phyloP scores from a whole-genome alignment of 2,113 vertebrate species.

The Thomomys bottae region DNA sequence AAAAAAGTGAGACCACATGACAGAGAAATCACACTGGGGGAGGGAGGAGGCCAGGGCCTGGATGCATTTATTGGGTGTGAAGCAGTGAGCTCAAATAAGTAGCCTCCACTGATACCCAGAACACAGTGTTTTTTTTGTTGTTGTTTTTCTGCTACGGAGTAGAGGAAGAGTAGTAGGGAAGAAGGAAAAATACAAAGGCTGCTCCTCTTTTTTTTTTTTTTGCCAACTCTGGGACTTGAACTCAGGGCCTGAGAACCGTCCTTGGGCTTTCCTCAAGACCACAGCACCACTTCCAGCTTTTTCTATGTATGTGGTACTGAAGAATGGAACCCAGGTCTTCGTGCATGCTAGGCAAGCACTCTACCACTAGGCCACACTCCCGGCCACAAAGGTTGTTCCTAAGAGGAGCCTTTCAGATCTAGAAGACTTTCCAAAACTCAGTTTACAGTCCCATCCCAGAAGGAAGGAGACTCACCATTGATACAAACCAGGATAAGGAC shows the following conservation, averaged over 20 bases:
- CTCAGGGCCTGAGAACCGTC: no score
- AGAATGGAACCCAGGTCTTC: no score
- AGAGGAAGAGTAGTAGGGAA: no score
- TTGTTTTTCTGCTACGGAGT: constrained; percentile 5
- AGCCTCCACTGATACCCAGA: background rate
- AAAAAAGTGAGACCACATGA: constrained; percentile 56
- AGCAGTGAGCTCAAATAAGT: background rate
- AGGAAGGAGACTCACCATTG: background rate
- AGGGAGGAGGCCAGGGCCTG: background rate
- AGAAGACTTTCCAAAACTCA: background rate
- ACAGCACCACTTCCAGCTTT: no score
- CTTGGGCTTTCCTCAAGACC: no score
- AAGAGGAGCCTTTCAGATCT: background rate
- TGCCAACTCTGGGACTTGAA: no score
- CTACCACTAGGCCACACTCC: no score
- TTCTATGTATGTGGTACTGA: no score
- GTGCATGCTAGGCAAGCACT: no score
- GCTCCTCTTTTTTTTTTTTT: no score
- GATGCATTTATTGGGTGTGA: background rate
- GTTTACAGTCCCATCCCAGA: background rate
- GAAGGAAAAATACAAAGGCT: no score
- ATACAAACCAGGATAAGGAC: background rate
- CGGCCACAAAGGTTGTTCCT: background rate
- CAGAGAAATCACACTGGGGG: constrained; percentile 13
- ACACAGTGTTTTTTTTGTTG: background rate